Conservation (phyloP, 2,113 vertebrate species). For the Anoplopoma fimbria region DNA sequence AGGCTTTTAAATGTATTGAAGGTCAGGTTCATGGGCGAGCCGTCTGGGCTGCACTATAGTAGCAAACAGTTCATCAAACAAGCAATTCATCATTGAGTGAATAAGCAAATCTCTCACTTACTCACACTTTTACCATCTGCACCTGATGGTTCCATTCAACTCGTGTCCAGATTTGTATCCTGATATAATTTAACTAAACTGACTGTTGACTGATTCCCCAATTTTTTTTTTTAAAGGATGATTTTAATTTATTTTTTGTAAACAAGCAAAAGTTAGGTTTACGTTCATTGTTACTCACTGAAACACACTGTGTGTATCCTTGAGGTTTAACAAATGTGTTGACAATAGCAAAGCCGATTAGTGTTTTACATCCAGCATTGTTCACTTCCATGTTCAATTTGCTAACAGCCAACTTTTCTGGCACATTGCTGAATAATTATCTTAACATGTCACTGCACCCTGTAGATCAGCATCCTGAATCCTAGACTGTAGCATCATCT, state of each 20-base stretch:
- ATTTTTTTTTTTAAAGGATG: neutral
- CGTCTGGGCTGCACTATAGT: neutral
- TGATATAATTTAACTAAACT: neutral
- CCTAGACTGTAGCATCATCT: neutral
- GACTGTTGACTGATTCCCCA: neutral
- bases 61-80: neutral
- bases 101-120: conserved; percentile 8
- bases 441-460: no score
- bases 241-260: neutral
- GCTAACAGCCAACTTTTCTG: neutral
- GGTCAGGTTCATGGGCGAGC: conserved; percentile 21
- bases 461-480: neutral
- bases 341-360: neutral
- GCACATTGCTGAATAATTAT: neutral
- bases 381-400: neutral
- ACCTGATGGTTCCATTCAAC: neutral
- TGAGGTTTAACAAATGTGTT: neutral
- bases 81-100: neutral
- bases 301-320: neutral
- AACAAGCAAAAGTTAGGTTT: neutral
- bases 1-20: conserved; percentile 55
- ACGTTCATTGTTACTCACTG: neutral
- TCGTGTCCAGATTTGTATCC: neutral
- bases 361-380: neutral
- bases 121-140: neutral